These are phyloP conservation scores for Drosophila multiciliata DNA, from an alignment of 2,888 invertebrate species.

Conservation along the genomic window DNA sequence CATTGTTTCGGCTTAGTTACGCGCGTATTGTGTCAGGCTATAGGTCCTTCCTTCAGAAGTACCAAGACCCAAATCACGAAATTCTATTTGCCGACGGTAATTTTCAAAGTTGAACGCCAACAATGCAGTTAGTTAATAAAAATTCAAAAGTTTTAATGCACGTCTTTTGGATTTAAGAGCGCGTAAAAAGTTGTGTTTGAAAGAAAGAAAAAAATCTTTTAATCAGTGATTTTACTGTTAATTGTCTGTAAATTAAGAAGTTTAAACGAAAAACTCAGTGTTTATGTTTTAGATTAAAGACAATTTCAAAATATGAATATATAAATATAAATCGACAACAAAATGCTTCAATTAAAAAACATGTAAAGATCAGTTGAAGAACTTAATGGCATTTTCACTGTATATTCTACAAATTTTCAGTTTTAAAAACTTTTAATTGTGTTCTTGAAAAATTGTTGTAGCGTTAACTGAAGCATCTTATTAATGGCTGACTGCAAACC, in stretches of 20 bases:
- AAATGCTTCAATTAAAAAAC: constrained; percentile 9
- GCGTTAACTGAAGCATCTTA: constrained; percentile 18
- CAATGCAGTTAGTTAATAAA: constrained; percentile 13
- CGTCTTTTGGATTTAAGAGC: constrained; percentile 26
- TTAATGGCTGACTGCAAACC: constrained; percentile 1
- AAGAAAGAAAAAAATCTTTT: constrained; percentile 12
- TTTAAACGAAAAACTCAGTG: constrained; percentile 1
- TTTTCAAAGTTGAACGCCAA: neutral
- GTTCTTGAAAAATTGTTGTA: neutral
- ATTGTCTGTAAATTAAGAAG: constrained; percentile 1
- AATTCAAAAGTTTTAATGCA: constrained; percentile 24
- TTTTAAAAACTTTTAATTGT: neutral
- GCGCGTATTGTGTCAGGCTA: constrained; percentile 58
- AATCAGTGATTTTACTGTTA: neutral
- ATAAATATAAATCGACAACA: neutral
- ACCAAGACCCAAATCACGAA: neutral
- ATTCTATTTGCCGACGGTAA: constrained; percentile 23
- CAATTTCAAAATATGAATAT: neutral
- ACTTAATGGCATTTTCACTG: neutral
- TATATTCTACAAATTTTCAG: neutral
- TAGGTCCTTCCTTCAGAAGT: constrained; percentile 20
- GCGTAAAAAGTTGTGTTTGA: constrained; percentile 7
- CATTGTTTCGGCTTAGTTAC: constrained; percentile 71
- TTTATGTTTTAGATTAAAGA: neutral
- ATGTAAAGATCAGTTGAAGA: neutral